Evolutionary conservation across 2,113 vertebrate species (phyloP).

Genomic region (Spilogale gracilis): DNA sequence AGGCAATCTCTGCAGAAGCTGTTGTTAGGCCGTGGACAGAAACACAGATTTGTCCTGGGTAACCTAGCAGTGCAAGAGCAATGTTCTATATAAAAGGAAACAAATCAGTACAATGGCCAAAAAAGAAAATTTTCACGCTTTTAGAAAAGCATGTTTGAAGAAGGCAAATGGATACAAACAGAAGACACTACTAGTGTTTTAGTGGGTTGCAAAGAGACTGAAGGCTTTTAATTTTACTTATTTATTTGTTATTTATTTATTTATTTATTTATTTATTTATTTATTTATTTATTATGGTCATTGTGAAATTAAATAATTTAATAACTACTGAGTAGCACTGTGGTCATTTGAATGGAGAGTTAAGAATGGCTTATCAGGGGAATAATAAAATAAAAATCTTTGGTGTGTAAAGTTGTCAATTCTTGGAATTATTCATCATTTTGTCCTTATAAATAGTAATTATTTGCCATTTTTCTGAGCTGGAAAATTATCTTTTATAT

Average conservation of each 20-base stretch:
- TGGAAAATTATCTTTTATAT: constrained; percentile 89
- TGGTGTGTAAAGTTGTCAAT: constrained; percentile 85
- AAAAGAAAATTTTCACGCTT: constrained; percentile 81
- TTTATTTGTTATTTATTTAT: not conserved
- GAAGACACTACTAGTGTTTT: constrained; percentile 74
- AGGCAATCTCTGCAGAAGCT: constrained; percentile 68
- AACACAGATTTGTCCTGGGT: constrained; percentile 76
- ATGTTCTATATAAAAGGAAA: constrained; percentile 83
- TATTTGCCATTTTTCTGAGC: constrained; percentile 87
- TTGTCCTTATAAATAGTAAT: constrained; percentile 89
- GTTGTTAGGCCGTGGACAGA: constrained; percentile 55
- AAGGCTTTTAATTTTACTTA: constrained; percentile 54
- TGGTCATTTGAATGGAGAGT: constrained; percentile 74
- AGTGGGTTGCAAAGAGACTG: constrained; percentile 74
- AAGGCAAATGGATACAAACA: constrained; percentile 77
- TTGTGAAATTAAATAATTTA: constrained; percentile 85
- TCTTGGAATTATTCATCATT: constrained; percentile 87
- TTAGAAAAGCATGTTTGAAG: constrained; percentile 80
- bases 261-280: not conserved
- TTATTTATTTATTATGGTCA: constrained; percentile 15
- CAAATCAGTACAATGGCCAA: constrained; percentile 81
- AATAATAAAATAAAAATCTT: constrained; percentile 86
- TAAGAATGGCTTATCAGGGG: constrained; percentile 75
- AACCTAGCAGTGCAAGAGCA: constrained; percentile 80
- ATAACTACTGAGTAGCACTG: constrained; percentile 81